Conservation (phyloP, 2,888 invertebrate genomes). For the Chymomyza fuscimana region DNA sequence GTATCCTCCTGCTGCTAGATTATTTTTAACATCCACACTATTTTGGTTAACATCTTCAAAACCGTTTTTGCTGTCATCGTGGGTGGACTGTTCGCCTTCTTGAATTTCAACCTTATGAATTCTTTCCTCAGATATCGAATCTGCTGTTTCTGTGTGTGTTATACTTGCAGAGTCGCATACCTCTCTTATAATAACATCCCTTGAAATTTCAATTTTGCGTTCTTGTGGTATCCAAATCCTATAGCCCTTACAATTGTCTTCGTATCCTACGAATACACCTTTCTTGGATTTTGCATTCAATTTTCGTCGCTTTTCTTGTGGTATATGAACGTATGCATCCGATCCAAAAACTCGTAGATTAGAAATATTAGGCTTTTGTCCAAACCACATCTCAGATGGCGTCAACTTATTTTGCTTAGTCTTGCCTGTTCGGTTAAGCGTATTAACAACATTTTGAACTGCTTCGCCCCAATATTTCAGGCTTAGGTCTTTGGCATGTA, state of each 20-base stretch:
- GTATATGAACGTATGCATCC: constrained; percentile 67
- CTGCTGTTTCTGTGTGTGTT: not conserved
- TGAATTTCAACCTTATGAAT: too few relatives aligned
- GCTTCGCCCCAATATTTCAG: too few relatives aligned
- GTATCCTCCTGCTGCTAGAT: not conserved
- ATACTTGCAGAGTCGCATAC: not conserved
- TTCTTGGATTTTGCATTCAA: constrained; percentile 65
- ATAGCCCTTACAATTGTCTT: constrained; percentile 64
- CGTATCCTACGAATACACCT: constrained; percentile 63
- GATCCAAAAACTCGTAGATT: constrained; percentile 72
- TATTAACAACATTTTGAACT: constrained; percentile 7
- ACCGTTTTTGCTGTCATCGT: not conserved
- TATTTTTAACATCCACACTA: too few relatives aligned
- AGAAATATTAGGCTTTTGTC: constrained; percentile 8
- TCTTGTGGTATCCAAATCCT: constrained; percentile 30
- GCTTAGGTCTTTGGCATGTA: too few relatives aligned
- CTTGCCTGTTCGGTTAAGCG: constrained; percentile 67
- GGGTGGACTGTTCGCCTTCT: too few relatives aligned
- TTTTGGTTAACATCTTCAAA: too few relatives aligned
- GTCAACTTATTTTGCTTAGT: constrained; percentile 47
- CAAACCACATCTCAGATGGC: constrained; percentile 60
- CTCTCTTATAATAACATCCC: constrained; percentile 8
- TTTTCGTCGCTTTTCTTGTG: constrained; percentile 68
- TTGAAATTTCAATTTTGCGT: constrained; percentile 22
- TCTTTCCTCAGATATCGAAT: not conserved